phyloP scores from a whole-genome alignment of 1,140 invertebrate species.

The Drosophila tani region DNA sequence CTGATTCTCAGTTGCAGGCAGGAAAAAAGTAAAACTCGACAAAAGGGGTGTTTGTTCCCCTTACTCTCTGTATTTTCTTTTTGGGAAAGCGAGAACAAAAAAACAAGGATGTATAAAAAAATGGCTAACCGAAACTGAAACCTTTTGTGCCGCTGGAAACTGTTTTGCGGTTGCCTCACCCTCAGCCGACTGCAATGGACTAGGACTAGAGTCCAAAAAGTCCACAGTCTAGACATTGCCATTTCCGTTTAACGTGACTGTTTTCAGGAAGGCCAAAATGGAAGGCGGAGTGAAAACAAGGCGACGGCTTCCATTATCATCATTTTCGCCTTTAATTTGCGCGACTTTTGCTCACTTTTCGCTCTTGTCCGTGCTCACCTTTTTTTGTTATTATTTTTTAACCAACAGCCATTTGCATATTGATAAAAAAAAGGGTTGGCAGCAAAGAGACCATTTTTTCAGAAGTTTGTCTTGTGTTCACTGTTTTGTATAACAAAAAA shows the following conservation, averaged over 20 bases:
- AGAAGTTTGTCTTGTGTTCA: constrained; percentile 9
- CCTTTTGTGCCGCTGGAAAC: constrained; percentile 68
- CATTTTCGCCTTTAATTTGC: constrained; percentile 58
- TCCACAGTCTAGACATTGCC: constrained; percentile 80
- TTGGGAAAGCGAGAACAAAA: constrained; percentile 14
- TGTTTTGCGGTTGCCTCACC: constrained; percentile 64
- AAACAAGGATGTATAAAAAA: constrained; percentile 17
- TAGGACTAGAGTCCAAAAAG: constrained; percentile 41
- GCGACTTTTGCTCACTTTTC: constrained; percentile 63
- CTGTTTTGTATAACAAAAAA: constrained; percentile 33
- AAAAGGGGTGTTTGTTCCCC: constrained; percentile 14
- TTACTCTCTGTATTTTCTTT: constrained; percentile 16
- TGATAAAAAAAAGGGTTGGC: constrained; percentile 31
- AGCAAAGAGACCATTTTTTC: constrained; percentile 4
- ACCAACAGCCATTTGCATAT: constrained; percentile 63
- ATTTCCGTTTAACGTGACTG: constrained; percentile 81
- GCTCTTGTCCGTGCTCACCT: constrained; percentile 35
- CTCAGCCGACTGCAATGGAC: constrained; percentile 6
- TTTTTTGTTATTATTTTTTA: constrained; percentile 18
- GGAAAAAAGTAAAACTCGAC: constrained; percentile 1
- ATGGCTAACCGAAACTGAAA: constrained; percentile 51
- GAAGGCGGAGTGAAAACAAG: constrained; percentile 24
- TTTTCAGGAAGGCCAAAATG: constrained; percentile 29
- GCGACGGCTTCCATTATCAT: constrained; percentile 55
- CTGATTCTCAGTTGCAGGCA: constrained; percentile 12